Evolutionary conservation across 2,797 vertebrate genomes (phyloP).

Genomic region (Rhinatrema bivittatum): DNA sequence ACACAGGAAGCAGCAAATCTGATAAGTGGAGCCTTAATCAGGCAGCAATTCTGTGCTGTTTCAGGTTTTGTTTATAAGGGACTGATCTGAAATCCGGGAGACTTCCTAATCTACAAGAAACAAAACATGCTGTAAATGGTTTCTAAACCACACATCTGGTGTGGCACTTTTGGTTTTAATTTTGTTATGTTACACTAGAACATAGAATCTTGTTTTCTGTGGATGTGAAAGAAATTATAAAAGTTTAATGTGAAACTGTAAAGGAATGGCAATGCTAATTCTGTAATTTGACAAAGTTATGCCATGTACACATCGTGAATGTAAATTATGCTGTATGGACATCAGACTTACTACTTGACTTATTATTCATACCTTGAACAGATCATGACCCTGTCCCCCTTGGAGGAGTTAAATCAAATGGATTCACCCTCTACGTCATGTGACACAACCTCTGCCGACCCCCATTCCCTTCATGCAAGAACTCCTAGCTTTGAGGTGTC

Average conservation of each 20-base stretch:
- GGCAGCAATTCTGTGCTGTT: not conserved
- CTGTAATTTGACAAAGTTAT: too few relatives aligned
- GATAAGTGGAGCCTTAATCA: conserved; percentile 3
- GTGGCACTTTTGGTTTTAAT: too few relatives aligned
- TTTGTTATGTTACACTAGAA: not conserved
- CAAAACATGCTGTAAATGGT: not conserved
- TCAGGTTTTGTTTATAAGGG: not conserved
- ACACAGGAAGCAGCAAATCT: not conserved
- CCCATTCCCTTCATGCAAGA: conserved; percentile 66
- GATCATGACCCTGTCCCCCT: conserved; percentile 92
- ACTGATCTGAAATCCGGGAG: not conserved
- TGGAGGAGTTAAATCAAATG: conserved; percentile 83
- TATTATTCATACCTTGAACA: too few relatives aligned
- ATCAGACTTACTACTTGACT: too few relatives aligned
- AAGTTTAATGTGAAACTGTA: too few relatives aligned
- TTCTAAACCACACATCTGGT: too few relatives aligned
- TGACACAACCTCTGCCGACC: conserved; percentile 71
- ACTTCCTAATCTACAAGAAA: conserved; percentile 10
- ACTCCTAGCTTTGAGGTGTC: conserved; percentile 70
- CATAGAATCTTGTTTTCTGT: not conserved
- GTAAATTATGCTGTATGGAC: too few relatives aligned
- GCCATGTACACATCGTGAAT: too few relatives aligned
- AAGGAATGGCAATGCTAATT: too few relatives aligned
- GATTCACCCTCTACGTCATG: conserved; percentile 81
- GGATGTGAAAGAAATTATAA: not conserved